A percentile compares a stretch with the other conserved stretches of the same genome.
Evolutionary conservation across 2,797 vertebrate genomes (phyloP).

Genomic region (Sylvia borin): DNA sequence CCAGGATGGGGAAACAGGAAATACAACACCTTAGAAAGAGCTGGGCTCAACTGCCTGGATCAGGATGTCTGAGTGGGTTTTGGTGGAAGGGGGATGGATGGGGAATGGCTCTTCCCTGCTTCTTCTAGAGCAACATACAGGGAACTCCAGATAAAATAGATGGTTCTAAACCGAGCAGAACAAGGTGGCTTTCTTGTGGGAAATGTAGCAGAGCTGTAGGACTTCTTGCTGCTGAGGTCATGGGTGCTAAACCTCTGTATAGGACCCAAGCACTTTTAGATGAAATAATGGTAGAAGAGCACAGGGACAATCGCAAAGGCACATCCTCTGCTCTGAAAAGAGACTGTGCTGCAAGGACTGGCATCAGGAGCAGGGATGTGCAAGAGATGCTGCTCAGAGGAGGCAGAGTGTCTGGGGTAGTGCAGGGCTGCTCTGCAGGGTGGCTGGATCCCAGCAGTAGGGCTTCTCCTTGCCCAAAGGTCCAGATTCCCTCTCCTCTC

Average conservation of each 20-base stretch:
- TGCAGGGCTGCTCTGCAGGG: neutral
- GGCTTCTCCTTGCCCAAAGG: neutral
- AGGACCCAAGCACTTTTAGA: neutral
- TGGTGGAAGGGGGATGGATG: neutral
- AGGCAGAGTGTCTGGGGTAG: neutral
- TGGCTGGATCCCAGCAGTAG: neutral
- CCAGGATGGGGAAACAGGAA: neutral
- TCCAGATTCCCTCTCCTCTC: neutral
- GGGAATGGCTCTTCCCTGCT: neutral
- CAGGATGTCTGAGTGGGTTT: neutral
- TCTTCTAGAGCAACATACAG: neutral
- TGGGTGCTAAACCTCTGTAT: neutral
- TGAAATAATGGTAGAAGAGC: neutral
- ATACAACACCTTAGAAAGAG: neutral
- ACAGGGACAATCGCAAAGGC: neutral
- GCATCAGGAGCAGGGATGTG: neutral
- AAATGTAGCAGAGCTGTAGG: neutral
- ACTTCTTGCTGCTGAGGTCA: neutral
- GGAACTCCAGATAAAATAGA: neutral
- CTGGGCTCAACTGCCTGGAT: neutral
- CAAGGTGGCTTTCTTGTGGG: neutral
- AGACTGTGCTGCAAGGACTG: neutral
- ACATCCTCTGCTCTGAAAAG: neutral
- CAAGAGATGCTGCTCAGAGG: neutral
- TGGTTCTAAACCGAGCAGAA: neutral